phyloP scores from a whole-genome alignment of 1,140 invertebrate species.

The Psix sp. region DNA sequence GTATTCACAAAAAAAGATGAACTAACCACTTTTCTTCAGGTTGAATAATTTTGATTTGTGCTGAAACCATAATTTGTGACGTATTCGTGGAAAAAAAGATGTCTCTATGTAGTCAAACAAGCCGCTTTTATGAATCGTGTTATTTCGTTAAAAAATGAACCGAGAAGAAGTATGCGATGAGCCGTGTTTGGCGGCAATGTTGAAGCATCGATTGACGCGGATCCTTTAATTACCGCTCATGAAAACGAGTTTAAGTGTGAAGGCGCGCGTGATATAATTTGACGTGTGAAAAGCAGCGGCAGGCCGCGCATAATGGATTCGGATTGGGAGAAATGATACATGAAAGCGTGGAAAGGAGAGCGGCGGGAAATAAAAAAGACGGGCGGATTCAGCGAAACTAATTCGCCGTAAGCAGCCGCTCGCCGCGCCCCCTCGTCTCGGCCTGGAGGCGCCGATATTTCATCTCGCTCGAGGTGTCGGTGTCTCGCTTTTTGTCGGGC shows the following conservation, averaged over 20 bases:
- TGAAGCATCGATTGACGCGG: constrained; percentile 33
- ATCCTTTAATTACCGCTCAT: constrained; percentile 35
- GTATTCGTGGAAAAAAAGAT: no score
- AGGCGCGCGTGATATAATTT: constrained; percentile 37
- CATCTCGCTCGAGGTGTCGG: constrained; percentile 28
- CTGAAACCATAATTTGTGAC: no score
- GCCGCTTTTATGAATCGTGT: constrained; percentile 9
- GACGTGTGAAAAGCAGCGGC: constrained; percentile 16
- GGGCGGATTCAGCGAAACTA: constrained; percentile 54
- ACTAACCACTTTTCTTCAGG: no score
- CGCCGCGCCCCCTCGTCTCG: constrained; percentile 21
- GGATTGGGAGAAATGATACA: constrained; percentile 46
- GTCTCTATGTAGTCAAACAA: constrained; percentile 12
- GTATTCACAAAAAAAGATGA: no score
- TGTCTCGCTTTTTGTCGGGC: constrained; percentile 25
- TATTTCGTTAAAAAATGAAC: no score
- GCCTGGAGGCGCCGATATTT: constrained; percentile 49
- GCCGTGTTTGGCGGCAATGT: constrained; percentile 9
- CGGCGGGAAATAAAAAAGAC: constrained; percentile 45
- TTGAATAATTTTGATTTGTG: no score
- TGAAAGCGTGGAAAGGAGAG: constrained; percentile 41
- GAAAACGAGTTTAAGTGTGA: constrained; percentile 22
- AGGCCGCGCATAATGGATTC: constrained; percentile 40
- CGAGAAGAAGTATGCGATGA: no score
- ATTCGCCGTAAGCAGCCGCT: constrained; percentile 56